Conservation (phyloP, 1,140 invertebrate species). For the Drosophila watanabei region DNA sequence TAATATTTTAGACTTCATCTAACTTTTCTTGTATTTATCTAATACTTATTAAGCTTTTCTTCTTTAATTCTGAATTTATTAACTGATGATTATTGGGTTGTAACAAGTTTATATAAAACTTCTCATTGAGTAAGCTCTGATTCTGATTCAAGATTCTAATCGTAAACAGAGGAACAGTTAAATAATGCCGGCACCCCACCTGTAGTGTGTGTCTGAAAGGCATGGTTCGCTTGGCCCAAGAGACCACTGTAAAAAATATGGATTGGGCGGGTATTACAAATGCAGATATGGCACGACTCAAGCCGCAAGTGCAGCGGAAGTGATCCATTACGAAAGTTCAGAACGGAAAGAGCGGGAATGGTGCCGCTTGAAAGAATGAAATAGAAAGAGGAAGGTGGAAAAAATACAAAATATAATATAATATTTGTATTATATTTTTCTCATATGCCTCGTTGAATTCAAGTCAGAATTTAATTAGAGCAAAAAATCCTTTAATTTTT, state of each 20-base stretch:
- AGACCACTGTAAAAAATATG: constrained; percentile 19
- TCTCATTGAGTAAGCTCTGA: constrained; percentile 7
- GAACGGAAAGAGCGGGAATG: constrained; percentile 53
- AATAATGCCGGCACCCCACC: constrained; percentile 2
- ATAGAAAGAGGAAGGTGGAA: constrained; percentile 5
- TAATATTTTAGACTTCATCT: not conserved
- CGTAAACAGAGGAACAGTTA: not conserved
- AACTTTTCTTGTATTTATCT: not conserved
- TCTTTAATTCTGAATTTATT: not conserved
- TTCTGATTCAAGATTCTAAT: not conserved
- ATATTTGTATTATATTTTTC: not conserved
- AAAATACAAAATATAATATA: not conserved
- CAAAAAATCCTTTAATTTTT: too few species aligned
- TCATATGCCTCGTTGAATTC: too few species aligned
- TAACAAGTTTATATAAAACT: not conserved
- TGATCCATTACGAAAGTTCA: constrained; percentile 72
- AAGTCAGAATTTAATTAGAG: too few species aligned
- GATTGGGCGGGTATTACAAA: constrained; percentile 50
- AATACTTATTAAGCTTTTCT: not conserved
- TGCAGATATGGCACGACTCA: constrained; percentile 57
- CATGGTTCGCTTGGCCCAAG: constrained; percentile 4
- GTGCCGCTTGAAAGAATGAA: not conserved
- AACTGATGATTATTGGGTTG: not conserved
- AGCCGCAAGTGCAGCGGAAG: constrained; percentile 63
- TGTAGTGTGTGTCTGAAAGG: not conserved